Conservation (phyloP, 2,113 vertebrate genomes). For the Pachycephala philippinensis region DNA sequence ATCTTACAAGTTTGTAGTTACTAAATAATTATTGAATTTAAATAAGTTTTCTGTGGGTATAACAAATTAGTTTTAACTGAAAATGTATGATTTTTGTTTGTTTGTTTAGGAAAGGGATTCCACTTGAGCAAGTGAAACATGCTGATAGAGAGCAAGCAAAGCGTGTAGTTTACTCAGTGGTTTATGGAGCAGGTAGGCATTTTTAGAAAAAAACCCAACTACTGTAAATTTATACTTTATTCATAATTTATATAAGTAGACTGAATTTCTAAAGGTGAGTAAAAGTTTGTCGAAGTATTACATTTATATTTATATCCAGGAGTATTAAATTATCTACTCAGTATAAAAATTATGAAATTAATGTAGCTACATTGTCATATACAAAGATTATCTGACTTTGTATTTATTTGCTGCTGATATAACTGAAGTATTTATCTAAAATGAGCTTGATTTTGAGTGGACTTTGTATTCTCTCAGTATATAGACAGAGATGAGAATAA, state of each 20-base stretch:
- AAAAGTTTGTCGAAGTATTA: neutral
- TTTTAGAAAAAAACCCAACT: neutral
- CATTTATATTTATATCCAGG: neutral
- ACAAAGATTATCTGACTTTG: neutral
- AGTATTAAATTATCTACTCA: neutral
- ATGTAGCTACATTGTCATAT: neutral
- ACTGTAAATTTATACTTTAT: neutral
- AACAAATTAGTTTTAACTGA: neutral
- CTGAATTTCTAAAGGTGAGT: neutral
- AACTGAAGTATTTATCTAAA: neutral
- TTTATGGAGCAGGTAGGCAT: constrained; percentile 88
- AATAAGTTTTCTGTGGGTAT: neutral
- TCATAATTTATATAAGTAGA: neutral
- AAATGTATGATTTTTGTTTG: neutral
- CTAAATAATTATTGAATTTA: neutral
- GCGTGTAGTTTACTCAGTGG: constrained; percentile 83
- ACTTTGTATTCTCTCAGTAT: neutral
- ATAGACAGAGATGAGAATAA: neutral
- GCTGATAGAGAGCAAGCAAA: constrained; percentile 86
- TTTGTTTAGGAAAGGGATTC: constrained; percentile 79
- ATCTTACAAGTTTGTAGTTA: neutral
- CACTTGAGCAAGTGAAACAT: constrained; percentile 67
- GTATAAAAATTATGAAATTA: neutral
- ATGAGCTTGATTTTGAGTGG: neutral
- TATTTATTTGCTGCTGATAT: neutral